phyloP scores from a whole-genome alignment of 2,888 invertebrate species.

The Sussaba pulchella region DNA sequence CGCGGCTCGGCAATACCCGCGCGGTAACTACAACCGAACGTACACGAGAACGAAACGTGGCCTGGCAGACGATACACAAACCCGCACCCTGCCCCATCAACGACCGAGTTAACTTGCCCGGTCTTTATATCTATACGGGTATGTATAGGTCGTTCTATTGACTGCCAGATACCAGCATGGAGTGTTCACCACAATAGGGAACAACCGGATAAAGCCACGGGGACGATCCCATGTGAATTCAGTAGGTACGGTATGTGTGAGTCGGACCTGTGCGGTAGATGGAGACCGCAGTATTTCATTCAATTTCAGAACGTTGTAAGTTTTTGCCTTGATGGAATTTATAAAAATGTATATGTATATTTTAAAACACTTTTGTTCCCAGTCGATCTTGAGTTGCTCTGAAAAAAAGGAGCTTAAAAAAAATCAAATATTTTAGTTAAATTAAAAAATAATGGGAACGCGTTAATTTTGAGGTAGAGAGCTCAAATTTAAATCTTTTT shows the following conservation, averaged over 20 bases:
- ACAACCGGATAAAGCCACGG: constrained; percentile 1
- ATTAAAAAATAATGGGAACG: too few species aligned
- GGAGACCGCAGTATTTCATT: constrained; percentile 13
- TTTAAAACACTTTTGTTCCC: too few species aligned
- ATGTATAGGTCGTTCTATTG: constrained; percentile 22
- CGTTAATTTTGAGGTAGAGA: too few species aligned
- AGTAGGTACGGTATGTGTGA: not conserved
- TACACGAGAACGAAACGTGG: constrained; percentile 8
- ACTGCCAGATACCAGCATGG: constrained; percentile 12
- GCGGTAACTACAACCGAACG: constrained; percentile 52
- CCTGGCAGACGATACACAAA: constrained; percentile 36
- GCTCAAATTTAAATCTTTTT: too few species aligned
- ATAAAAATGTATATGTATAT: too few species aligned
- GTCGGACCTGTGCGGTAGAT: constrained; percentile 1
- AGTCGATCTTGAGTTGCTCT: too few species aligned
- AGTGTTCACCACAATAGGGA: constrained; percentile 10
- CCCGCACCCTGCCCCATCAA: constrained; percentile 36
- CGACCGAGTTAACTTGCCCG: constrained; percentile 20
- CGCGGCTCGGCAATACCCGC: constrained; percentile 38
- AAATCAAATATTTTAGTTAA: too few species aligned
- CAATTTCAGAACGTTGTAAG: not conserved
- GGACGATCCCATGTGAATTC: constrained; percentile 22
- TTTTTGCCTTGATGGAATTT: not conserved
- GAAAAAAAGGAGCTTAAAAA: too few species aligned
- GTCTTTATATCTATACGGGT: constrained; percentile 15